A percentile compares a stretch with the other conserved stretches of the same genome.
Evolutionary conservation across 2,888 invertebrate genomes (phyloP).

Genomic region (Phania funesta): DNA sequence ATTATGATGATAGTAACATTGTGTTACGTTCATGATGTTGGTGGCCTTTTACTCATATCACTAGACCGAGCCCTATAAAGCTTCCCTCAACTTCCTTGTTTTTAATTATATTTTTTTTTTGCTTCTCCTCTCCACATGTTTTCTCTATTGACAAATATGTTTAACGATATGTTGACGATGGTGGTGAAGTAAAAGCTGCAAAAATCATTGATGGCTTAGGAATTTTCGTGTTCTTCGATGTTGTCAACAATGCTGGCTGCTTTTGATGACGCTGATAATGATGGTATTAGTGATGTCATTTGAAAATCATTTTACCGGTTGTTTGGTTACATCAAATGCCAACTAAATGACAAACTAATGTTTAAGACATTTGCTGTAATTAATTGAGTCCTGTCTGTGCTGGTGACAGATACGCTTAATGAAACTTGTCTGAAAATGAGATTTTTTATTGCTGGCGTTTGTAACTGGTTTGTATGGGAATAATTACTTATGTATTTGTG

Average conservation of each 20-base stretch:
- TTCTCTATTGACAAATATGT: conserved; percentile 42
- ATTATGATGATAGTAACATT: background rate
- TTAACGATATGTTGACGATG: background rate
- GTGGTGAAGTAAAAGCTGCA: background rate
- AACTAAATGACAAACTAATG: conserved; percentile 53
- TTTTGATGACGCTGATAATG: conserved; percentile 6
- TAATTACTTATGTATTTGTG: background rate
- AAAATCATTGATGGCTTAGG: conserved; percentile 42
- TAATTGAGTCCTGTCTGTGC: conserved; percentile 57
- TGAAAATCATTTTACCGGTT: conserved; percentile 58
- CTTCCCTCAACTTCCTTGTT: conserved; percentile 18
- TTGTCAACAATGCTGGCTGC: conserved; percentile 1
- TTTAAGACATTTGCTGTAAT: conserved; percentile 55
- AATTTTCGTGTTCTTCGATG: conserved; percentile 45
- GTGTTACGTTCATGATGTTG: conserved; percentile 22
- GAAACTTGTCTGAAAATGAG: conserved; percentile 23
- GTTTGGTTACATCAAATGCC: conserved; percentile 33
- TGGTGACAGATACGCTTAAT: conserved; percentile 52
- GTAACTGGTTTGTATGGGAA: conserved; percentile 27
- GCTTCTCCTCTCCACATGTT: background rate
- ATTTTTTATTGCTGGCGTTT: background rate
- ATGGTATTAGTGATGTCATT: conserved; percentile 58
- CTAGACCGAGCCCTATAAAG: conserved; percentile 1
- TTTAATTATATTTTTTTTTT: conserved; percentile 24
- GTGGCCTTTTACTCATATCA: conserved; percentile 15